Percentiles rank a stretch among this genome's conserved stretches.
phyloP scores from a whole-genome alignment of 1,140 invertebrate species.

The Hestina assimilis region DNA sequence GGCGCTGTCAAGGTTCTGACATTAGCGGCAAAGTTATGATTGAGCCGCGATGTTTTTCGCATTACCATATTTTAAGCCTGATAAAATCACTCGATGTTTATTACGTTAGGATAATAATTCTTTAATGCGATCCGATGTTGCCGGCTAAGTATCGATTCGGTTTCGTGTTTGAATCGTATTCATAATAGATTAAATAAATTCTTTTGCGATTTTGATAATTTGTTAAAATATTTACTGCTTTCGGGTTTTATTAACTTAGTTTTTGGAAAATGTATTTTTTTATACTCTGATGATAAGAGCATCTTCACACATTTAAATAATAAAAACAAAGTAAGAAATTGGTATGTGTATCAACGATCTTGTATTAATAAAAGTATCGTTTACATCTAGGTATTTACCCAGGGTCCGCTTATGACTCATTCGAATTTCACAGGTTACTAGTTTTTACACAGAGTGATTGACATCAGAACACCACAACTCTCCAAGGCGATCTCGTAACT shows the following conservation, averaged over 20 bases:
- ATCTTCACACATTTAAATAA: no score
- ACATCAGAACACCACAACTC: no score
- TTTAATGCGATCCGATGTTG: slow-evolving; percentile 41
- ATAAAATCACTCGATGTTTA: slow-evolving; percentile 57
- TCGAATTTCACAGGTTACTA: no score
- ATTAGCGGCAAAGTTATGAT: slow-evolving; percentile 61
- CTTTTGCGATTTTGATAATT: background rate
- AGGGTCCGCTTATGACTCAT: no score
- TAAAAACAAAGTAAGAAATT: no score
- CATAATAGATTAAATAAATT: background rate
- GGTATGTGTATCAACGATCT: no score
- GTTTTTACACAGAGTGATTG: no score
- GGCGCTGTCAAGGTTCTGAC: slow-evolving; percentile 38
- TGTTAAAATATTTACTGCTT: background rate
- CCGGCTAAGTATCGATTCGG: background rate
- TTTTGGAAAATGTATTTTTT: no score
- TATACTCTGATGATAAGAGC: no score
- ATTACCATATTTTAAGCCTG: slow-evolving; percentile 53
- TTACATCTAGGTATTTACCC: slow-evolving; percentile 1
- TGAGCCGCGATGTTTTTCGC: slow-evolving; percentile 47
- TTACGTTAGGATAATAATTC: slow-evolving; percentile 37
- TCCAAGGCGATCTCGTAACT: no score
- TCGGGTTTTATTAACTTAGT: background rate
- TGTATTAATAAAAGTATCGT: no score
- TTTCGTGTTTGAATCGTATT: slow-evolving; percentile 6